These are phyloP conservation scores for Ormyrus thymus DNA, from an alignment of 2,888 invertebrate species.

Conservation along the genomic window DNA sequence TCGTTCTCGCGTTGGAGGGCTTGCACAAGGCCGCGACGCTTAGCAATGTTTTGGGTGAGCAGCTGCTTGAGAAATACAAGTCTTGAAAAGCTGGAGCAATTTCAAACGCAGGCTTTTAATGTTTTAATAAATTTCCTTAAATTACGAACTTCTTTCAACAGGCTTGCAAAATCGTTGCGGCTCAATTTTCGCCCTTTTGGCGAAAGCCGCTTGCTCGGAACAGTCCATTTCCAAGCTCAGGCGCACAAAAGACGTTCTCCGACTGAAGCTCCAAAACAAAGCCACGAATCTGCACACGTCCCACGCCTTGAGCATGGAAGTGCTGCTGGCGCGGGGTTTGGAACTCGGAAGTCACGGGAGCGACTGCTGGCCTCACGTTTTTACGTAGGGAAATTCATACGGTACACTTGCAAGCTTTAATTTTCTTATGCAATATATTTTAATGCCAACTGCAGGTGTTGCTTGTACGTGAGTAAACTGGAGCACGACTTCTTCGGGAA, in stretches of 20 bases:
- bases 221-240: conserved; percentile 71
- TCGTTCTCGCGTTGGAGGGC: conserved; percentile 91
- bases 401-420: neutral
- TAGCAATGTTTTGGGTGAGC: conserved; percentile 86
- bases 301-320: conserved; percentile 94
- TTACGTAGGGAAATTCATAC: conserved; percentile 77
- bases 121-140: no score
- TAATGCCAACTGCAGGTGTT: conserved; percentile 78
- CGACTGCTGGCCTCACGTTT: conserved; percentile 97
- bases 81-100: neutral
- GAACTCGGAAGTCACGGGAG: conserved; percentile 94
- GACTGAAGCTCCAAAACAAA: conserved; percentile 76
- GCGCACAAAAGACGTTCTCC: conserved; percentile 72
- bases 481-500: conserved; percentile 94
- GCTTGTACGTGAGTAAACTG: conserved; percentile 92
- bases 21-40: conserved; percentile 93
- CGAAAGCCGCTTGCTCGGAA: conserved; percentile 91
- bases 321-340: conserved; percentile 89
- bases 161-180: conserved; percentile 93
- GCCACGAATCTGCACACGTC: conserved; percentile 88
- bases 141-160: conserved; percentile 64
- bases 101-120: neutral
- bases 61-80: conserved; percentile 1
- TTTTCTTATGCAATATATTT: neutral
- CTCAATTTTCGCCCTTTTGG: conserved; percentile 89